Evolutionary conservation across 2,797 vertebrate species (phyloP).

Genomic region (Limnodromus scolopaceus): DNA sequence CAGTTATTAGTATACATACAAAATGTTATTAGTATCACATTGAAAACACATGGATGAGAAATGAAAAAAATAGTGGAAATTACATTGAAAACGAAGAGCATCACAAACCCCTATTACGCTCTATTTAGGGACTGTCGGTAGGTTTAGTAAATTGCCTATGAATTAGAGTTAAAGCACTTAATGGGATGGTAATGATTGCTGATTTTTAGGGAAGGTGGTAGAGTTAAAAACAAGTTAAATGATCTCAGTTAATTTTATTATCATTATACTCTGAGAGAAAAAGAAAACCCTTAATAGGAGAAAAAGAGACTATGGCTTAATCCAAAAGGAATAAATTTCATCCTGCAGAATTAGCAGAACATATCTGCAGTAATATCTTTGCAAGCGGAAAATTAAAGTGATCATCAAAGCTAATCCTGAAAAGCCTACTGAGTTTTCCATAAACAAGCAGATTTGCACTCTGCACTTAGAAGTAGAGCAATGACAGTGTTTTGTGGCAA

Average conservation of each 20-base stretch:
- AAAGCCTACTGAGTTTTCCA: background rate
- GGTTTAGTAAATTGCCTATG: background rate
- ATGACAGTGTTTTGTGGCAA: background rate
- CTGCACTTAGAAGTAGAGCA: background rate
- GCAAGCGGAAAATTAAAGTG: background rate
- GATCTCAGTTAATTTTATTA: conserved; percentile 14
- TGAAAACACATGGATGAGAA: background rate
- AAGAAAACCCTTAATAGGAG: background rate
- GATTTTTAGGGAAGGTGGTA: background rate
- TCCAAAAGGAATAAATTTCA: background rate
- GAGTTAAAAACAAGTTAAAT: conserved; percentile 14
- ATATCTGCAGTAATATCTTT: background rate
- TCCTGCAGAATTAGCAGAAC: background rate
- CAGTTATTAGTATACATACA: background rate
- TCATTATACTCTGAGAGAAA: background rate
- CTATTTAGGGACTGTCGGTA: background rate
- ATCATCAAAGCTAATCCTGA: conserved; percentile 17
- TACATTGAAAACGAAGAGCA: background rate
- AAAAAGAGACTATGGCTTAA: background rate
- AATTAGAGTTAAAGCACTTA: background rate
- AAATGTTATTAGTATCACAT: background rate
- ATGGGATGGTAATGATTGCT: background rate
- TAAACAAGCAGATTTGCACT: background rate
- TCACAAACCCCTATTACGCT: background rate
- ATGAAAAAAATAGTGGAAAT: background rate